These are phyloP conservation scores for Catotricha subobsoleta DNA, from an alignment of 2,888 invertebrate genomes.

Conservation along the genomic window DNA sequence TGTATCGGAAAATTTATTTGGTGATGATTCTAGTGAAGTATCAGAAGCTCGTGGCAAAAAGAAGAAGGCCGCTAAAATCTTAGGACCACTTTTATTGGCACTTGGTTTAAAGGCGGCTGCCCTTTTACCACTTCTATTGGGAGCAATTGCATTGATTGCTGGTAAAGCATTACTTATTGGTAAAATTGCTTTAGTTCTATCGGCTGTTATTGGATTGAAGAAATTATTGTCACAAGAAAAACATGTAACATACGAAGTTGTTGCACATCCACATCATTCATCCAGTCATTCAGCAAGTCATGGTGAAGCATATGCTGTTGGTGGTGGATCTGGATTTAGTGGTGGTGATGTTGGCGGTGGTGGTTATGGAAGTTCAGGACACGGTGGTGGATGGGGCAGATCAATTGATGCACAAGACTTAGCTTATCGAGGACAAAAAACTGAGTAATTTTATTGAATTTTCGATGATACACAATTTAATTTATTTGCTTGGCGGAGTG, in stretches of 20 bases:
- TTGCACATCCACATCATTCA: conserved; percentile 66
- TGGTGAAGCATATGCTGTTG: conserved; percentile 40
- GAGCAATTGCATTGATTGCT: conserved; percentile 67
- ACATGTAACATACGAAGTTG: conserved; percentile 75
- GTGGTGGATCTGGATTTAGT: conserved; percentile 34
- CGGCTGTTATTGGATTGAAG: conserved; percentile 68
- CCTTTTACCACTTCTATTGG: conserved; percentile 56
- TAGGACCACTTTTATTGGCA: conserved; percentile 58
- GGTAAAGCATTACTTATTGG: conserved; percentile 72
- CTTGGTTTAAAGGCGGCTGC: conserved; percentile 64
- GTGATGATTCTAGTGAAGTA: conserved; percentile 34
- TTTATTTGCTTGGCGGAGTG: background rate
- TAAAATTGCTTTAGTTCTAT: conserved; percentile 66
- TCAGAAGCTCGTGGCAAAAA: conserved; percentile 66
- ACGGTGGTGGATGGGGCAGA: conserved; percentile 56
- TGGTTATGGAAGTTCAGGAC: conserved; percentile 42
- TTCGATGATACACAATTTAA: background rate
- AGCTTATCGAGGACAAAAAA: conserved; percentile 62
- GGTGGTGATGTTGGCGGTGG: conserved; percentile 35
- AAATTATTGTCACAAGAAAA: conserved; percentile 65
- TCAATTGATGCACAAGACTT: conserved; percentile 56
- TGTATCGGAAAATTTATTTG: conserved; percentile 43
- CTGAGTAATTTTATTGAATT: conserved; percentile 19
- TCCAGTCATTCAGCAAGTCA: conserved; percentile 49
- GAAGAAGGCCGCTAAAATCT: conserved; percentile 60